A percentile compares a stretch with the other conserved stretches of the same genome.
Evolutionary conservation across 37 sponge, comb jelly and placozoan genomes (phyloP).

Genomic region (Agelas oroides): DNA sequence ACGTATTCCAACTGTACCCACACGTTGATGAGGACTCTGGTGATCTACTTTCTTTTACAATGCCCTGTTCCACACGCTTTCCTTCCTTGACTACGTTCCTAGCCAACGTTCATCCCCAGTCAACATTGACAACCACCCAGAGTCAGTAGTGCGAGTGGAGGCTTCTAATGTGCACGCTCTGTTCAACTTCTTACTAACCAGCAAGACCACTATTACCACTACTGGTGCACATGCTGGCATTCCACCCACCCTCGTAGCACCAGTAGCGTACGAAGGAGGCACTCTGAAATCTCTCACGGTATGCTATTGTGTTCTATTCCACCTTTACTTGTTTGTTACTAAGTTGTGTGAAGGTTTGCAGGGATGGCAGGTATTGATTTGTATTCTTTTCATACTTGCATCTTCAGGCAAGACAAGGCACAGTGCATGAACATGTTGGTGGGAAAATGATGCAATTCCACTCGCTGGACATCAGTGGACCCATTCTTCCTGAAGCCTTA

Average conservation of each 20-base stretch:
- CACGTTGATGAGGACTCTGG: too few relatives aligned
- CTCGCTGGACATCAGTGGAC: constrained; percentile 52
- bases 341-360: too few relatives aligned
- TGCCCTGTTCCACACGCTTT: neutral
- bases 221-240: constrained; percentile 47
- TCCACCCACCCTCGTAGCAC: constrained; percentile 64
- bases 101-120: neutral
- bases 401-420: constrained; percentile 34
- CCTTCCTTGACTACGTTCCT: neutral
- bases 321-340: too few relatives aligned
- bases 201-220: constrained; percentile 17
- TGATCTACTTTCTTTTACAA: too few relatives aligned
- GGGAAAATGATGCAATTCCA: neutral
- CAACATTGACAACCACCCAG: constrained; percentile 29
- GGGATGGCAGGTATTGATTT: too few relatives aligned
- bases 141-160: constrained; percentile 30
- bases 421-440: constrained; percentile 13
- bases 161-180: constrained; percentile 36
- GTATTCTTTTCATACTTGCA: too few relatives aligned
- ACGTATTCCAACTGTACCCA: too few relatives aligned
- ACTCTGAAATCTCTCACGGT: constrained; percentile 59
- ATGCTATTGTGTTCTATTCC: neutral
- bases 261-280: constrained; percentile 53
- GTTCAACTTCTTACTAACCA: constrained; percentile 61
- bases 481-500: constrained; percentile 44